These are phyloP conservation scores for Heliothis subflexa DNA, from an alignment of 1,140 invertebrate species.

Conservation along the genomic window DNA sequence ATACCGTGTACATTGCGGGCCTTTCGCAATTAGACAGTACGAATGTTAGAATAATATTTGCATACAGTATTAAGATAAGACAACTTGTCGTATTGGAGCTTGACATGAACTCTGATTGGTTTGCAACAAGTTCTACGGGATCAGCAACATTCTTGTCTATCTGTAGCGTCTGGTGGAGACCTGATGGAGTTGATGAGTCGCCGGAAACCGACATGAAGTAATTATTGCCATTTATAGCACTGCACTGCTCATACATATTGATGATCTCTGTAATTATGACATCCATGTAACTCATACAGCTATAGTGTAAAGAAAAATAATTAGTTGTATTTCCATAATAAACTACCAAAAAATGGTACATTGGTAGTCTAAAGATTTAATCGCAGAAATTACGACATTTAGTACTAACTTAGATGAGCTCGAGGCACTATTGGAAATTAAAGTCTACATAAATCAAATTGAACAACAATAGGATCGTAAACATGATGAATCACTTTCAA, in stretches of 20 bases:
- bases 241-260: background rate
- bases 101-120: conserved; percentile 19
- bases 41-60: conserved; percentile 35
- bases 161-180: conserved; percentile 9
- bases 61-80: conserved; percentile 31
- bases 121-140: conserved; percentile 35
- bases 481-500: conserved; percentile 34
- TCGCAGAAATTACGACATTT: background rate
- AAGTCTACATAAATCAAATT: conserved; percentile 12
- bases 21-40: conserved; percentile 19
- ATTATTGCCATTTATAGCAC: conserved; percentile 30
- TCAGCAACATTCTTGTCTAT: conserved; percentile 21
- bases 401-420: background rate
- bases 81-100: conserved; percentile 5
- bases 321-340: no score
- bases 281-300: background rate
- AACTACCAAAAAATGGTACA: no score
- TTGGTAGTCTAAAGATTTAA: no score
- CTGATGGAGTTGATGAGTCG: conserved; percentile 32
- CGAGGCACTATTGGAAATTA: conserved; percentile 6
- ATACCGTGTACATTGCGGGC: background rate
- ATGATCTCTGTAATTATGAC: conserved; percentile 35
- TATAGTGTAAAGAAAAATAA: no score
- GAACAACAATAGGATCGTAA: conserved; percentile 23
- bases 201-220: conserved; percentile 29